A percentile compares a stretch with the other conserved stretches of the same genome.
Evolutionary conservation across 2,797 vertebrate genomes (phyloP).

Genomic region (Phalanger gymnotis): DNA sequence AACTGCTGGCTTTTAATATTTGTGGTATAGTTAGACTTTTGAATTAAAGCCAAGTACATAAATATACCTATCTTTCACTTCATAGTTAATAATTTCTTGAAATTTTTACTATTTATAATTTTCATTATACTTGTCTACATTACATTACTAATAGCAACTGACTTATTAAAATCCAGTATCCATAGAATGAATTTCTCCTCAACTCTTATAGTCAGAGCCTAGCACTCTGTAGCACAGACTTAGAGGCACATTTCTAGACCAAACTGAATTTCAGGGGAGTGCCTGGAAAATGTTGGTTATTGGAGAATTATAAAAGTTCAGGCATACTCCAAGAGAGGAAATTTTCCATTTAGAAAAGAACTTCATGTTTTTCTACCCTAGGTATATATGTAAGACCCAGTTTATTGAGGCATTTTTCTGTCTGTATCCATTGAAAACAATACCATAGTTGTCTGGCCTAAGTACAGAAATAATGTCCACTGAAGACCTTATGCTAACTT

Average conservation of each 20-base stretch:
- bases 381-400: background rate
- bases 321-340: background rate
- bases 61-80: background rate
- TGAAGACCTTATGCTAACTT: background rate
- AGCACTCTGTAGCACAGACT: background rate
- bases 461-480: background rate
- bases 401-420: background rate
- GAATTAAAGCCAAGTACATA: background rate
- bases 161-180: constrained; percentile 17
- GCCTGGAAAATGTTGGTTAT: background rate
- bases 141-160: constrained; percentile 5
- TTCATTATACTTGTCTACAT: constrained; percentile 2
- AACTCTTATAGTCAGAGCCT: background rate
- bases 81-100: constrained; percentile 1
- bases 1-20: background rate
- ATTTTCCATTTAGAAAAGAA: background rate
- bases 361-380: background rate
- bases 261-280: background rate
- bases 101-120: constrained; percentile 32
- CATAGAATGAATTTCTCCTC: background rate
- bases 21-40: background rate
- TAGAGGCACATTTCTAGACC: background rate
- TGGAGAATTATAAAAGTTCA: background rate
- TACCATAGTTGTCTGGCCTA: background rate
- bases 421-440: background rate